phyloP scores from a whole-genome alignment of 2,113 vertebrate genomes.

The rabbit (Oryctolagus cuniculus) region mOryCun1.1 NC_091447.1:13407501-13408000 shows the following conservation, averaged over 20 bases:
- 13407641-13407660: not conserved
- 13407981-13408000: not conserved
- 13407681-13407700: no score
- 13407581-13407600: not conserved
- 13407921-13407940: not conserved
- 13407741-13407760: not conserved
- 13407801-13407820: not conserved
- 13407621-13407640: not conserved
- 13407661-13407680: no score
- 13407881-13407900: not conserved
- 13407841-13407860: not conserved
- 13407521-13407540: not conserved
- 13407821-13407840: not conserved
- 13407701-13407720: no score
- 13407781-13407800: not conserved
- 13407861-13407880: not conserved
- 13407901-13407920: not conserved
- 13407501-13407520: constrained; percentile 1
- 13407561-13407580: not conserved
- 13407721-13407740: no score
- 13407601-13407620: not conserved
- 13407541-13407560: not conserved
- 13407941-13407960: not conserved
- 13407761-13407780: not conserved
- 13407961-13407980: not conserved